These are phyloP conservation scores for Conus ventricosus DNA, from an alignment of 1,140 invertebrate genomes.

Conservation along the genomic window DNA sequence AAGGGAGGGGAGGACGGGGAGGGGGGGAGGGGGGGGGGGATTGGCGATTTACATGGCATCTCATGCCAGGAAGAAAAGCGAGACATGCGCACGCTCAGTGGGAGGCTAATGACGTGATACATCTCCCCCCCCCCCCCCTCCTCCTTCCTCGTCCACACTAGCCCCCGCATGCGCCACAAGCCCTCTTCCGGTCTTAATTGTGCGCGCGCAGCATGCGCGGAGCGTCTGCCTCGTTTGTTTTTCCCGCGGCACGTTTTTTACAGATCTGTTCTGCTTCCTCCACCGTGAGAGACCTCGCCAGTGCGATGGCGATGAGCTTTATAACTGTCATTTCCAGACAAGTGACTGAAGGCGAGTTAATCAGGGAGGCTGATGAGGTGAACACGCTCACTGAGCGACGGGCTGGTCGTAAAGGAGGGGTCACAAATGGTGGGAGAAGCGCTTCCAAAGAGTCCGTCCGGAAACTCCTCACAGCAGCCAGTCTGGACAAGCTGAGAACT, in stretches of 20 bases:
- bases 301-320: too few species aligned
- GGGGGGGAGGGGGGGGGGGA: neutral
- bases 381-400: too few species aligned
- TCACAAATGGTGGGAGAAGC: too few species aligned
- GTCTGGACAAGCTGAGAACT: too few species aligned
- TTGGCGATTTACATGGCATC: neutral
- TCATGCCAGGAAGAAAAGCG: neutral
- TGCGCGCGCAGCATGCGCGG: slow-evolving; percentile 8
- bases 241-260: neutral
- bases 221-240: neutral
- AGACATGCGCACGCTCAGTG: neutral
- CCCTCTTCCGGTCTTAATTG: slow-evolving; percentile 26
- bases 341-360: too few species aligned
- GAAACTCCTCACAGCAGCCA: too few species aligned
- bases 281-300: neutral
- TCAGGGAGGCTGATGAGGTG: too few species aligned
- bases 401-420: too few species aligned
- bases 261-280: neutral
- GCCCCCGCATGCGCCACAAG: slow-evolving; percentile 2
- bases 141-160: neutral
- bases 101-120: slow-evolving; percentile 19
- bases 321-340: too few species aligned
- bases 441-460: too few species aligned
- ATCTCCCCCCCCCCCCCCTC: neutral
- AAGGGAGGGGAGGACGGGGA: neutral